Conservation (phyloP, 2,888 invertebrate genomes). For the Synergus laeviventris region DNA sequence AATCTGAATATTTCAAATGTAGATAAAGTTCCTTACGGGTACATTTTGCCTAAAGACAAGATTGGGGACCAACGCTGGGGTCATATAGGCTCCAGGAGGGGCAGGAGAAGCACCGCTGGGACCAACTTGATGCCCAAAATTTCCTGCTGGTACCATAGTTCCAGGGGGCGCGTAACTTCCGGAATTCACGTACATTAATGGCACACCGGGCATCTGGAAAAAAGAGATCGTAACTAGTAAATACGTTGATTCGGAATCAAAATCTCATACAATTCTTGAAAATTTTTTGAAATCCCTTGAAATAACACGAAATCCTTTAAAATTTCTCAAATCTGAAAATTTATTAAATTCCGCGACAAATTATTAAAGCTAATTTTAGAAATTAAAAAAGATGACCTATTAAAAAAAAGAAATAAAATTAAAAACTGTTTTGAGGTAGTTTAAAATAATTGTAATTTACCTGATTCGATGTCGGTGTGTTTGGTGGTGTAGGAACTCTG, state of each 20-base stretch:
- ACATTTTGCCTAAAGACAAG: constrained; percentile 73
- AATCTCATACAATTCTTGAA: too few relatives aligned
- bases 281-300: too few relatives aligned
- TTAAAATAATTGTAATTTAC: constrained; percentile 50
- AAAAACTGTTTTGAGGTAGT: neutral
- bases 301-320: too few relatives aligned
- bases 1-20: neutral
- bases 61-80: constrained; percentile 71
- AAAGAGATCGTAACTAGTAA: constrained; percentile 3
- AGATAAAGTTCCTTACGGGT: constrained; percentile 62
- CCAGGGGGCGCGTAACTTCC: constrained; percentile 68
- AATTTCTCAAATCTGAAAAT: neutral
- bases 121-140: constrained; percentile 69
- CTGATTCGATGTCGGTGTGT: constrained; percentile 72
- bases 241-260: neutral
- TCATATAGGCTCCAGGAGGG: constrained; percentile 69
- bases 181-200: constrained; percentile 74
- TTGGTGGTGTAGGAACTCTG: constrained; percentile 73
- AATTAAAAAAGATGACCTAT: neutral
- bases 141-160: constrained; percentile 67
- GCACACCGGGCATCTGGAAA: constrained; percentile 69
- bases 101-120: constrained; percentile 68
- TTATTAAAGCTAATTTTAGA: too few relatives aligned
- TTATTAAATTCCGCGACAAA: neutral
- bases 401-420: neutral